Base-by-base conservation (phyloP, 2,888 invertebrate genomes). In the Sceliomorpha sp. region DNA sequence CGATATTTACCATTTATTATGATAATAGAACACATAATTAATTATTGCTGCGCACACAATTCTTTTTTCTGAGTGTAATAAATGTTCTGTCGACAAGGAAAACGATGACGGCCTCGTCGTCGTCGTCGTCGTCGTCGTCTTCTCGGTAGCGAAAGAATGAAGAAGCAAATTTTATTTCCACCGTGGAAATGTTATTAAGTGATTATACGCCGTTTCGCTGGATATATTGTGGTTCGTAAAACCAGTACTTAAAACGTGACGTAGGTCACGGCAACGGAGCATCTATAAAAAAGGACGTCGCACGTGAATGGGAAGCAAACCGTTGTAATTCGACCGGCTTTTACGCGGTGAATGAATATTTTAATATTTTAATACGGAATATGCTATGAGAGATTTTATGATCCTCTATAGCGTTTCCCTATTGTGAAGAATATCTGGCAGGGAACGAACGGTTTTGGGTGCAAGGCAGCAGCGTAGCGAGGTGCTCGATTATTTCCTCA, bases 281-380 rank as follows among this genome's bases (percentile, higher is more conserved):
- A 64, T 66, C 67, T 69, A 73, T 72, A 79, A 80, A 81, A 80
- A 80, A 75, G 70, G 73, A 63, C 56, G 55, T 47, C 73, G 77
- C 78, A 79, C 79, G 80, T 78, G 83, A 83, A 86, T 80, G 81
- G 80, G 77, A 77, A 75, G 75, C 77, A 80, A 82, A 82, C 81
- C 80, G 80, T 69, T 77, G 81, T 86, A 84, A 84, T 86, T 86
- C 82, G 79, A 79, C 77, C 81, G 80, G 77, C 76, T 83, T 84
- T 84, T 82, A 80, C 77, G 79, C 74, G 66, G 73, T 67, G 82
- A 85, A 86, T 85, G 86, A 87, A 87, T 87, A 87, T 87, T 84
- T 87, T 83, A 86, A 86, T 87, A 86, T 87, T 84, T 86, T 85
- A 86, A 86, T 86, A 83, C 81, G 78, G 82, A 81, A 84, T 82